Evolutionary conservation across 2,113 vertebrate genomes (phyloP).

Genomic region (Lophura nycthemera): DNA sequence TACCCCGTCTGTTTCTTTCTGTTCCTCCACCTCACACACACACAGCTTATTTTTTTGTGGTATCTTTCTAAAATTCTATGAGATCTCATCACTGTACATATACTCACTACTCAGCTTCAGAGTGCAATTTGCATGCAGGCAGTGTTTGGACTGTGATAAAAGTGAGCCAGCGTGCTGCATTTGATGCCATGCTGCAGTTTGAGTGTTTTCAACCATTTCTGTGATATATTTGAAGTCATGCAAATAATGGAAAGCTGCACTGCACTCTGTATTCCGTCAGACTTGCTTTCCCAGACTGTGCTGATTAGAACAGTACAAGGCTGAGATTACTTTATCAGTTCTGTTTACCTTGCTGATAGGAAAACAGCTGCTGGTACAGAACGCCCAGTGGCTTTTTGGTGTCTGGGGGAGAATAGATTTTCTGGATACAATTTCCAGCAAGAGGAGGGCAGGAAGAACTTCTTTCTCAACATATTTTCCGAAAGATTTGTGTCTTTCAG

Average conservation of each 20-base stretch:
- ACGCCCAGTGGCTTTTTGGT: not conserved
- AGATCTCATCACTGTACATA: not conserved
- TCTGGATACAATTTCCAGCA: not conserved
- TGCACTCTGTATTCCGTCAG: not conserved
- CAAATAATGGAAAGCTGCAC: not conserved
- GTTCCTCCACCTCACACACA: not conserved
- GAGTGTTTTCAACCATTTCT: not conserved
- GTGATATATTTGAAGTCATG: not conserved
- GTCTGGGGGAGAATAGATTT: not conserved
- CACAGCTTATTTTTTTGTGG: not conserved
- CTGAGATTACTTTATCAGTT: not conserved
- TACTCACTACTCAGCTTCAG: not conserved
- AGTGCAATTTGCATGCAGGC: not conserved
- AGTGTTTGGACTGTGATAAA: not conserved
- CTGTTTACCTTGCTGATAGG: not conserved
- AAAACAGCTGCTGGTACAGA: not conserved
- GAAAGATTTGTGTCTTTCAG: not conserved
- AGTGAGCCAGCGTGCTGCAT: not conserved
- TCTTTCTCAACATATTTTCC: not conserved
- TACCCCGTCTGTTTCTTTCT: not conserved
- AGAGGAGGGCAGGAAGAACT: not conserved
- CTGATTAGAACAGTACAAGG: not conserved
- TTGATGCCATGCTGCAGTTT: not conserved
- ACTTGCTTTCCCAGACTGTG: not conserved
- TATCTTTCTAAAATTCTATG: not conserved